Evolutionary conservation across 2,888 invertebrate genomes (phyloP), one percentile per base, ranked within the genome.

Genomic region (Omphaloscelis lunosa): DNA sequence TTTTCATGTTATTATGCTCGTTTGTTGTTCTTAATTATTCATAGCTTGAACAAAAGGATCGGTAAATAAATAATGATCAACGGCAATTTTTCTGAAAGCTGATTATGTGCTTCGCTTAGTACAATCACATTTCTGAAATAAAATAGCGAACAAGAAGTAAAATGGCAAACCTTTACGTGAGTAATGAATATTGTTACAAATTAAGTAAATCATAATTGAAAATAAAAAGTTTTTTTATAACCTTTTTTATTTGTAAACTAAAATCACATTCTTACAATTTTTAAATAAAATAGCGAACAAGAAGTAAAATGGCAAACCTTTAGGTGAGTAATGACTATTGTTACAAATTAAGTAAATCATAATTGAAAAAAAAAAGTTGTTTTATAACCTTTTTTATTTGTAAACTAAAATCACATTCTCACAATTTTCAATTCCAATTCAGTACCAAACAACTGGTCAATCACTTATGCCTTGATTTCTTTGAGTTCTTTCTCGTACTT

Each of bases 401-500:
- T 5, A 41, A 41, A 62, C 61, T 62, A 29, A 66, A 41, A 62
- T 79, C n/a, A 80, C 51, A 51, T 69, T 71, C 11, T 68, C 17
- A 75, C 63, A 75, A 73, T 61, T 61, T 81, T 58, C 20, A 27
- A 59, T 39, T 34, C 8, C 63, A 27, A 63, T 20, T 65, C 3
- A 6, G 9, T 41, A 56, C 48, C 23, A 41, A 80, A 75, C 7
- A 65, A 34, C 62, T 58, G 27, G n/a, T 59, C 17, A 41, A 12
- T 56, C 39, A 66, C 53, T 86, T 85, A 86, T 9, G 86, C 87
- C 69, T 91, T 86, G 48, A 90, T 80, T 34, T 89, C 76, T 53
- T 88, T 90, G 1, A 94, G 90, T 70, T 94, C 94, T 12, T 89
- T 85, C 76, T 96, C 95, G 82, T 95, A 95, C 63, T 92, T 93